phyloP scores from a whole-genome alignment of 2,797 vertebrate species.

The Tokudaia tokunoshimensis region DNA sequence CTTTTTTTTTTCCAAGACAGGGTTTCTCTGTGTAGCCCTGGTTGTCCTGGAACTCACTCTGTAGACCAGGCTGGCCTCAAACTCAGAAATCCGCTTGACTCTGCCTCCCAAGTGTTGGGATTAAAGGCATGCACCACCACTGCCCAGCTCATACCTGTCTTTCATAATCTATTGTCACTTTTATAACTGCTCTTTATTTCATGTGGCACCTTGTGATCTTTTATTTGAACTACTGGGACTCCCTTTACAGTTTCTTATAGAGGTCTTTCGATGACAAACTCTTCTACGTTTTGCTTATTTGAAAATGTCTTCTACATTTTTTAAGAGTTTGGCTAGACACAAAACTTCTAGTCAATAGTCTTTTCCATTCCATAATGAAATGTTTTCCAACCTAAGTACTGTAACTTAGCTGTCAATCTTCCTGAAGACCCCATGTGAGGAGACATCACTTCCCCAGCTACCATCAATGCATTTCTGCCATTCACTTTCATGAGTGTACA shows the following conservation, averaged over 20 bases:
- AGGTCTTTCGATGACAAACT: neutral
- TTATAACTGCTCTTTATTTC: slow-evolving; percentile 16
- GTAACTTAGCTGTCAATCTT: slow-evolving; percentile 8
- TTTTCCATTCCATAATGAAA: slow-evolving; percentile 27
- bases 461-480: slow-evolving; percentile 3
- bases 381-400: neutral
- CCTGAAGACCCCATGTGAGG: neutral
- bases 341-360: neutral
- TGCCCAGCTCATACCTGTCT: neutral
- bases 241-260: neutral
- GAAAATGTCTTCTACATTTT: neutral
- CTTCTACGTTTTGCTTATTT: neutral
- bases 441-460: neutral
- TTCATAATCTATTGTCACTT: slow-evolving; percentile 20
- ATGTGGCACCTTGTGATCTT: neutral
- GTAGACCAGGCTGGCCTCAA: too few species aligned
- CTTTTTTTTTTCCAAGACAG: neutral
- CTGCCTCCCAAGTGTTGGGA: too few species aligned
- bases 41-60: too few species aligned
- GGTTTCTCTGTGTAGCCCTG: too few species aligned
- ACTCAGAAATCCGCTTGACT: too few species aligned
- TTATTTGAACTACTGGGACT: neutral
- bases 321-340: neutral
- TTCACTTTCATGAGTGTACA: slow-evolving; percentile 11
- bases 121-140: too few species aligned